Evolutionary conservation across 2,113 vertebrate species (phyloP).

Genomic region (Mastomys coucha): DNA sequence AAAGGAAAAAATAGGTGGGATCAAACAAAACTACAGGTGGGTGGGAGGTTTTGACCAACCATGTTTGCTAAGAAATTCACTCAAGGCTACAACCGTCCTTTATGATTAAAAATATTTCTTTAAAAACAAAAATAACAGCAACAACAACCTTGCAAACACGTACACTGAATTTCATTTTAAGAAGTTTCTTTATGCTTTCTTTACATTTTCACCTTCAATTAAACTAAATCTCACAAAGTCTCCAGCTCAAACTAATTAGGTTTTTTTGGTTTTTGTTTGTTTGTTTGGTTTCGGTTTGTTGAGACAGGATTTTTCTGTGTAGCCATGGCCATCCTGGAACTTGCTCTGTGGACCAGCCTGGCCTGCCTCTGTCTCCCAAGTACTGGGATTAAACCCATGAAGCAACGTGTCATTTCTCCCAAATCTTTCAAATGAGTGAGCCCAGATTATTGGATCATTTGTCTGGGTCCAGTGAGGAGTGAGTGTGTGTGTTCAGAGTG

Average conservation of each 20-base stretch:
- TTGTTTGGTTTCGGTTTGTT: not conserved
- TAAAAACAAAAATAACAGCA: not conserved
- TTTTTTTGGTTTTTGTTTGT: not conserved
- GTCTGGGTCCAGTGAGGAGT: not conserved
- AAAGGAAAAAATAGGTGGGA: not conserved
- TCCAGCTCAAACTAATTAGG: not conserved
- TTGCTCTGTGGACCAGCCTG: not conserved
- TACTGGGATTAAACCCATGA: not conserved
- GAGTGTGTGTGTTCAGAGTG: not conserved
- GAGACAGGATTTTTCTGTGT: not conserved
- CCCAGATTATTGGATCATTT: not conserved
- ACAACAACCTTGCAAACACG: not conserved
- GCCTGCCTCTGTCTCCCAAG: not conserved
- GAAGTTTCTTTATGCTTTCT: constrained; percentile 48
- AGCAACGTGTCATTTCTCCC: not conserved
- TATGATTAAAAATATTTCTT: not conserved
- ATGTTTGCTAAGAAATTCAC: constrained; percentile 42
- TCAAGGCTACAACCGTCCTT: not conserved
- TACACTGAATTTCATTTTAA: not conserved
- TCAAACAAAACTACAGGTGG: not conserved
- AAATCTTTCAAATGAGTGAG: not conserved
- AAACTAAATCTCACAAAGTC: constrained; percentile 27
- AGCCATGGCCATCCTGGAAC: not conserved
- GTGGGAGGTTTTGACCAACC: not conserved
- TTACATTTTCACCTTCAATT: constrained; percentile 15